Conservation (phyloP, 2,888 invertebrate species). For the Linnaemya vulpina region DNA sequence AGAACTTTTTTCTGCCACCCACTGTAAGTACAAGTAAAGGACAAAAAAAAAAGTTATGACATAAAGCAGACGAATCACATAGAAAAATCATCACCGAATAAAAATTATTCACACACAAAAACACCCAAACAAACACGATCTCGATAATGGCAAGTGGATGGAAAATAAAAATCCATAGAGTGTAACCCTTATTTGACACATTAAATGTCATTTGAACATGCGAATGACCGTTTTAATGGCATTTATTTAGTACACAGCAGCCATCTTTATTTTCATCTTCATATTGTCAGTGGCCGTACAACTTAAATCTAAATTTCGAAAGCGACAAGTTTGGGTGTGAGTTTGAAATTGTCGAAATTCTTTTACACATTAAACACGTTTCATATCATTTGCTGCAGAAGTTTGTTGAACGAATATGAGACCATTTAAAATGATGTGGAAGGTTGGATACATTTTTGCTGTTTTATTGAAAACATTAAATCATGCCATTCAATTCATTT, state of each 20-base stretch:
- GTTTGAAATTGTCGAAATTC: conserved; percentile 49
- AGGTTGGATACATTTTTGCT: conserved; percentile 56
- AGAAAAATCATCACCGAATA: conserved; percentile 40
- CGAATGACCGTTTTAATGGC: conserved; percentile 79
- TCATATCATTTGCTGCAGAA: conserved; percentile 59
- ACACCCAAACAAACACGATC: conserved; percentile 74
- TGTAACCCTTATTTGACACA: conserved; percentile 80
- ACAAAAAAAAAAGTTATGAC: conserved; percentile 20
- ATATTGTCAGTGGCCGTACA: background rate
- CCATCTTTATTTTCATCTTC: conserved; percentile 68
- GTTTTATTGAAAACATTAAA: conserved; percentile 81
- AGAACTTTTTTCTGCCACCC: background rate
- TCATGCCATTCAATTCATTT: conserved; percentile 80
- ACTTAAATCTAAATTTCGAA: conserved; percentile 8
- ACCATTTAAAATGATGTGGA: conserved; percentile 52
- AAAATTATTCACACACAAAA: conserved; percentile 61
- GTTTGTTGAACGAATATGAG: conserved; percentile 36
- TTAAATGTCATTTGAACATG: conserved; percentile 80
- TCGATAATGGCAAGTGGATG: conserved; percentile 73
- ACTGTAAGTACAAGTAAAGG: conserved; percentile 28
- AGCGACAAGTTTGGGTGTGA: conserved; percentile 21
- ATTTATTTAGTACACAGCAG: conserved; percentile 66
- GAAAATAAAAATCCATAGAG: conserved; percentile 54
- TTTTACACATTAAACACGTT: conserved; percentile 68
- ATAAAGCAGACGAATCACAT: conserved; percentile 42